These are phyloP conservation scores for Catonia carolina DNA, from an alignment of 2,888 invertebrate genomes.

Conservation along the genomic window DNA sequence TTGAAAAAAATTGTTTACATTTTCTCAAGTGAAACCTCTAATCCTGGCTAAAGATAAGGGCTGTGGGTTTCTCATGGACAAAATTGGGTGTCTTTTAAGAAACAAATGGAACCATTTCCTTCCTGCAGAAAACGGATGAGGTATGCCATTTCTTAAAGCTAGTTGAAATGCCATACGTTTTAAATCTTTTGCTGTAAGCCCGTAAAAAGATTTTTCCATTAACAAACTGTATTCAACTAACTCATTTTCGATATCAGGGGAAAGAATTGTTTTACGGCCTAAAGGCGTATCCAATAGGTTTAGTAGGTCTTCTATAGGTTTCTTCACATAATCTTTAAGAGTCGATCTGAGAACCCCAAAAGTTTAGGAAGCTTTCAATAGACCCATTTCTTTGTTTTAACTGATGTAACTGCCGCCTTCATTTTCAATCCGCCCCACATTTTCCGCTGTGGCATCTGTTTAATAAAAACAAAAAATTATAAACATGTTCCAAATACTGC, in stretches of 20 bases:
- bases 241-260: conserved; percentile 14
- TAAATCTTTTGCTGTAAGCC: conserved; percentile 14
- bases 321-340: conserved; percentile 16
- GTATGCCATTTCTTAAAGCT: conserved; percentile 7
- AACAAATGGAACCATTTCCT: conserved; percentile 19
- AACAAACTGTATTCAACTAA: conserved; percentile 14
- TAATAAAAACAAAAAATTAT: too few relatives aligned
- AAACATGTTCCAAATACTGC: too few relatives aligned
- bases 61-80: conserved; percentile 25
- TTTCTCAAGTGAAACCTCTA: conserved; percentile 21
- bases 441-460: conserved; percentile 14
- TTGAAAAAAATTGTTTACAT: conserved; percentile 23
- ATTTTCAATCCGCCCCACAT: conserved; percentile 9
- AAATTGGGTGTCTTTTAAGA: conserved; percentile 21
- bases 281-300: conserved; percentile 3
- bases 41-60: conserved; percentile 22
- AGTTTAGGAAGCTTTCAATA: conserved; percentile 14
- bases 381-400: conserved; percentile 16
- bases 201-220: conserved; percentile 21
- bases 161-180: conserved; percentile 5
- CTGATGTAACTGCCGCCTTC: conserved; percentile 16
- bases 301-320: not conserved
- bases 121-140: conserved; percentile 4
- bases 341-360: conserved; percentile 13
- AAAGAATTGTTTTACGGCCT: conserved; percentile 12